Base-by-base conservation (phyloP, 2,888 invertebrate species). In the Tinea semifulvella region DNA sequence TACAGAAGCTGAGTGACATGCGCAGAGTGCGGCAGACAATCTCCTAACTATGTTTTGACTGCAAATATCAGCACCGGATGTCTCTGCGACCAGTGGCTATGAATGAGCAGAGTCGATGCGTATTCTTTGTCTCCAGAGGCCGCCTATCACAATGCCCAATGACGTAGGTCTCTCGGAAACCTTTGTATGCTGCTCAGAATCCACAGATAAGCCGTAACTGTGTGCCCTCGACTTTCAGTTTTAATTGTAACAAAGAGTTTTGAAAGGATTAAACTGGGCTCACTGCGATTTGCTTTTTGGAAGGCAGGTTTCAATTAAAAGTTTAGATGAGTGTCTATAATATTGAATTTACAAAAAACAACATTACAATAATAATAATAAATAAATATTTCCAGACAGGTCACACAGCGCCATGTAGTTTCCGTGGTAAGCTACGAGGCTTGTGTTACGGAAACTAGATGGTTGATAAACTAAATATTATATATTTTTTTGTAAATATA, bases 1-100 rank as follows among this genome's bases (percentile, higher is more conserved):
- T 77, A 77, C 67, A 68, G 70, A 63, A 66, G 61, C 55, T 22
- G 68, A 74, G 65, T 73, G 79, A 75, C 75, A 74, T 74, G 75
- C 72, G 74, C 75, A 70, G 71, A 73, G 68, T 71, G 72, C 65
- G 57, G 52, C 55, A 40, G 59, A 54, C 61, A 59, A 61, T 61
- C 57, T 17, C 19, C 63, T 68, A 69, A 70, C 67, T 73, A 72
- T 74, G 70, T 75, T 76, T 73, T 74, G 75, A 75, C 74, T 76
- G 73, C 73, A 76, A 71, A 73, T 75, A 70, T 74, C 73, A 73
- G 69, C 62, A 59, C 61, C 63, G 67, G 68, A 74, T 67, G 69
- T 65, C 67, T 57, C 52, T 50, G 11, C 50, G 46, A 53, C 52
- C 51, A 35, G 39, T 35, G 16, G 22, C 19, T 3, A 20, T 22